Evolutionary conservation across 2,113 vertebrate species (phyloP), one percentile per base, ranked within the genome.

Genomic region (Mohoua ochrocephala): DNA sequence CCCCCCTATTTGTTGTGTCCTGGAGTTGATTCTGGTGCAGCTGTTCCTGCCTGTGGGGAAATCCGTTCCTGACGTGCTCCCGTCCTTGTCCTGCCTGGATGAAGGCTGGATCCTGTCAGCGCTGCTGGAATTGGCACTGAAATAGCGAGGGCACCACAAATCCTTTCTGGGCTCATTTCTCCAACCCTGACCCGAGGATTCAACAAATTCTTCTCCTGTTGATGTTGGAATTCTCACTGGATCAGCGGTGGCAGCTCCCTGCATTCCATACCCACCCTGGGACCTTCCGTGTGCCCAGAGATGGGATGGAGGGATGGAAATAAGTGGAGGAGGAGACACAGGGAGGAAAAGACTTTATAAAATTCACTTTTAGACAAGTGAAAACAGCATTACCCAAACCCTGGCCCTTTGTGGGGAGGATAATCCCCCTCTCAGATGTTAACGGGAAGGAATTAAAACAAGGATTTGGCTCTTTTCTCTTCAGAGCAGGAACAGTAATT

Each of bases 401-500:
- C 37, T 67, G 63, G 65, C 23, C n/a, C 35, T 93, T 95, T 94
- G 88, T 93, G 56, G 70, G 73, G 76, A 52, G 84, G 85, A 65
- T 95, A 93, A 97, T 96, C 95, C 80, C 65, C 91, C 87, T 80
- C 93, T 97, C 85, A 96, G 93, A 95, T 94, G 89, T 84, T 92
- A 95, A 96, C 80, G 13, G 94, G 83, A 84, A 96, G 91, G 88
- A 94, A 89, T 93, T 80, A 73, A 79, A 95, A 84, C 83, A 93
- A 84, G 92, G 93, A 78, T 95, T 96, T 84, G 59, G 95, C 83
- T 97, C 65, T 92, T 93, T 94, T 95, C 92, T 88, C 96, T 86
- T 86, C 89, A 80, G 92, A 96, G 84, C 15, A 65, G 80, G 84
- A 95, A n/a, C 73, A 95, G 73, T 87, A 95, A 97, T 96, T 95